Evolutionary conservation across 1,140 invertebrate species (phyloP), one percentile per base, ranked within the genome.

Genomic region (Onthophagus taurus): DNA sequence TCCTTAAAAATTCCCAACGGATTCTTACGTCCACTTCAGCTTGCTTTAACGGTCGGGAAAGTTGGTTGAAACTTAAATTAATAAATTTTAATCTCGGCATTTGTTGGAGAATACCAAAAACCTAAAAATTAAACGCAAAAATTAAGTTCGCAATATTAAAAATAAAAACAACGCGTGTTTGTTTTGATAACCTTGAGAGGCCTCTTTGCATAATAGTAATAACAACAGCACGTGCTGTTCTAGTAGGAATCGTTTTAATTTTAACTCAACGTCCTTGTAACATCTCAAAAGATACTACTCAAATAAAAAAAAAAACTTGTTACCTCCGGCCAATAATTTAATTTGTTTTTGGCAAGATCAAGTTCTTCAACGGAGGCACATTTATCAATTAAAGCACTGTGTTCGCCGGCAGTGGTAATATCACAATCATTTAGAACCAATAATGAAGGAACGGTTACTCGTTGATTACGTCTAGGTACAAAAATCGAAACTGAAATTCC

Each of bases 31-130:
- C 51, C 13, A 60, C 33, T 36, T 50, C 49, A 4, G 54, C 39
- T 47, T 75, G 66, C 13, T 65, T 55, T n/a, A 83, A 59, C 16
- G 80, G 74, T 19, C 78, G 76, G 8, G 75, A 74, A 8, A 94
- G 67, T 37, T 77, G 74, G 63, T 95, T 95, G 66, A 90, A 89
- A 60, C 88, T 92, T 45, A 95, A 67, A 64, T 95, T 95, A 5
- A 92, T 76, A 65, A 93, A 93, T 56, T 85, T 81, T 29, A 94
- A 76, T 50, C 80, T 77, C 3, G 89, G 89, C 75, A 91, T 89
- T 56, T 86, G 78, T 56, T 83, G 75, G 35, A 93, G 61, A 49
- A 93, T 89, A 36, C 78, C 81, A 56, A 91, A 83, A 4, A 94
- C 80, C 81, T 85, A 62, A 33, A 64, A 57, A 38, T 37, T 9